Evolutionary conservation across 2,797 vertebrate species (phyloP), one percentile per base, ranked within the genome.

Genomic region (Mus minutoides): DNA sequence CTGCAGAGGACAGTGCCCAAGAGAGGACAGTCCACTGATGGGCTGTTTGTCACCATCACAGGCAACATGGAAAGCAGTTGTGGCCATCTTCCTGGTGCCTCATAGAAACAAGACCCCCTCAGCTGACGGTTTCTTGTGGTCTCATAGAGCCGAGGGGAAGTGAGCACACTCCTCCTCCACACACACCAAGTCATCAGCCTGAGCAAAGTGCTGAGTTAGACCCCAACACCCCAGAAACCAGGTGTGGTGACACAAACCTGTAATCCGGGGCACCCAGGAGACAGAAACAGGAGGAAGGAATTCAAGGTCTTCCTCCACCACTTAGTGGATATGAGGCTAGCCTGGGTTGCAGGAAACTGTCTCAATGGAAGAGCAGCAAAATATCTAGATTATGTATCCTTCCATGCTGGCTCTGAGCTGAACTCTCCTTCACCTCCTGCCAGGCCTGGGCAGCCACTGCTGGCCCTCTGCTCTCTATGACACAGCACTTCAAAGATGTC

Each of bases 361-460:
- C 60, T 85, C 40, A 85, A 34, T 46, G 34, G 2, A 85, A 85
- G 16, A 85, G 40, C 58, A 84, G 34, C 58, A 46, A 21, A 22
- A 49, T 85, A 22, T 49, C 60, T 34, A 22, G 43, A 17, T 49
- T 46, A 34, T 34, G 26, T 13, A 4, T 40, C 56, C 73, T 75
- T 69, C 12, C 12, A 5, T 0, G 8, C 22, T n/a, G 4, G 16
- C 60, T 46, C 40, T 56, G 2, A 19, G 0, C 12, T 29, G 31
- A 73, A 16, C 49, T 14, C 12, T 7, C 54, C 40, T 71, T 73
- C 7, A 12, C n/a, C 54, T 73, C 94, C 22, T 64, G 2, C 58
- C 2, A 12, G 34, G 49, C 14, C 49, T 73, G 31, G 2, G 19
- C 4, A 21, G 54, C 6, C 29, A 49, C 73, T 75, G 37, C 14